Evolutionary conservation across 2,888 invertebrate species (phyloP).

Genomic region (Netelia melanura): DNA sequence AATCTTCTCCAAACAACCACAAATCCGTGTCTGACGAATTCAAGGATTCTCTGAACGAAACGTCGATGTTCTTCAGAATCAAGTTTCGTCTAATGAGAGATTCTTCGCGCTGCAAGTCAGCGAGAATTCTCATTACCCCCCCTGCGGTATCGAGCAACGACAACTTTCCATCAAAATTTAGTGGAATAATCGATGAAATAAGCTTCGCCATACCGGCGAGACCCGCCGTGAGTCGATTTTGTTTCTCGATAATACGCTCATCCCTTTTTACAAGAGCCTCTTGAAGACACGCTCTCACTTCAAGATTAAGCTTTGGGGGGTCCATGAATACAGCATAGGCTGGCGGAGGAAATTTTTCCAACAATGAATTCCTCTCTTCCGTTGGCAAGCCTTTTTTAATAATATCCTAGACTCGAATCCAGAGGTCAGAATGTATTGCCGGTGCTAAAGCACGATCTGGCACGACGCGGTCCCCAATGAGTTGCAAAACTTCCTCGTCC

Average conservation of each 20-base stretch:
- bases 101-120: constrained; percentile 36
- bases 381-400: constrained; percentile 59
- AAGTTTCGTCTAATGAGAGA: constrained; percentile 37
- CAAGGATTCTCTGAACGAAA: constrained; percentile 37
- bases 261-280: constrained; percentile 39
- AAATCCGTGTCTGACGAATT: not conserved
- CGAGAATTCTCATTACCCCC: constrained; percentile 23
- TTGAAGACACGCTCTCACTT: constrained; percentile 24
- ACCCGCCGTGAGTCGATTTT: constrained; percentile 1
- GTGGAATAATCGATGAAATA: not conserved
- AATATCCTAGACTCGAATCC: constrained; percentile 39
- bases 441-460: constrained; percentile 11
- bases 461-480: constrained; percentile 14
- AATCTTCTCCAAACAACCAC: constrained; percentile 1
- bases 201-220: constrained; percentile 2
- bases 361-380: constrained; percentile 25
- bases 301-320: constrained; percentile 40
- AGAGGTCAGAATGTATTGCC: constrained; percentile 14
- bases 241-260: constrained; percentile 30
- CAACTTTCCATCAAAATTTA: not conserved
- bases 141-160: constrained; percentile 8
- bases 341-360: constrained; percentile 28
- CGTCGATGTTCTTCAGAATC: constrained; percentile 45
- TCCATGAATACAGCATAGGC: constrained; percentile 13
- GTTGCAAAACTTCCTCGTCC: constrained; percentile 15